Base-by-base conservation (phyloP, 2,888 invertebrate species). In the Uropetala carovei region DNA sequence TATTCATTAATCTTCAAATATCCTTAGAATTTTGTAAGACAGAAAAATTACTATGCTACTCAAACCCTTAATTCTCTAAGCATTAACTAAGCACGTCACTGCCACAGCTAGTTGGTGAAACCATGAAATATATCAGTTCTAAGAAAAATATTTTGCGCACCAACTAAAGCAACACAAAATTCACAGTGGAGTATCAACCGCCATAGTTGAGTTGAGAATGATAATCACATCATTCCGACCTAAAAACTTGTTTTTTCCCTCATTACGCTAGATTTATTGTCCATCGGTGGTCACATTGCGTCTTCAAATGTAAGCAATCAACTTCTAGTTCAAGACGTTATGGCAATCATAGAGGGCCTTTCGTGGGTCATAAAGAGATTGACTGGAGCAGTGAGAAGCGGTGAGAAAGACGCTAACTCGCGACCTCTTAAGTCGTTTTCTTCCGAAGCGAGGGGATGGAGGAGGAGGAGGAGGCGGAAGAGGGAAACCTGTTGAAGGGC, bases 401-500 rank as follows among this genome's bases (percentile, higher is more conserved):
- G 27, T 11, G 22, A 27, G 75, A 75, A 75, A 75, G 16, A 27
- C 22, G 75, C 75, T n/a, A n/a, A 4, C 27, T 27, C 5, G 22
- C 27, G 13, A 14, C n/a, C 22, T 18, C 18, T 0, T 68, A 11
- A 8, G n/a, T 68, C 68, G 18, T 68, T 68, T 64, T 14, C 68
- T 68, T 4, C 22, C 22, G 75, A 75, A 3, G 43, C 43, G 43
- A 43, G 43, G 5, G 43, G 43, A 3, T 5, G 1, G 43, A 43
- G 43, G 43, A 43, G 43, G 43, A 43, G 43, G 5, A 43, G 43
- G 43, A 43, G 43, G 5, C 43, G 43, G 43, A 43, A 43, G 43
- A 43, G 27, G 22, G 75, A 75, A 75, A 75, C 75, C 75, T 75
- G 75, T 75, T 75, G 75, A 75, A 27, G 75, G 22, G 22, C 27